Base-by-base conservation (phyloP, 64 coral and sea anemone genomes). In the Cladopsammia gracilis region DNA sequence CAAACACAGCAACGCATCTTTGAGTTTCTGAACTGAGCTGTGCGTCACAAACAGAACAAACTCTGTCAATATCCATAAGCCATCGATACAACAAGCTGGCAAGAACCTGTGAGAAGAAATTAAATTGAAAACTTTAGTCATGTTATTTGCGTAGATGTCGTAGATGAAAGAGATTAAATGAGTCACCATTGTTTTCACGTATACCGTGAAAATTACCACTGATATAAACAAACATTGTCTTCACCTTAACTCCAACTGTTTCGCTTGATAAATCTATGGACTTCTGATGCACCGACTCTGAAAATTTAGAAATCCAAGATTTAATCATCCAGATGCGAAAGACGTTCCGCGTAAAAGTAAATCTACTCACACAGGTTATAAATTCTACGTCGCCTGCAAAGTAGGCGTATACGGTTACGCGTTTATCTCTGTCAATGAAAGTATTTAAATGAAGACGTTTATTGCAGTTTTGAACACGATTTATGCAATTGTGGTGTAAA, bases 71-170 rank as follows among this genome's bases (percentile, higher is more conserved):
- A 54, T 86, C 82, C 7, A 77, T 88, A 11, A 95, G 71, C 72
- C 83, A 85, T 3, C 94, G 89, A 68, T 74, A 95, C 65, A 95
- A 59, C 73, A 95, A 80, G 60, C 88, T 86, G 57, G 89, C 89
- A 52, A 95, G 65, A 58, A 95, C 82, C 94, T 95, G 14, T 18
- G 50, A 47, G 59, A 10, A 82, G 0, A 51, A 56, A 78, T 23
- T 79, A 11, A 53, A 10, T 79, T 20, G 59, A 34, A 3, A 82
- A 60, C 4, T 5, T 8, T 8, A 77, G 46, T 10, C 7, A 13
- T 10, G 13, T 57, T 57, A 13, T 10, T 57, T 57, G 54, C 54
- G 34, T 34, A 34, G 34, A 34, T 34, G 34, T 0, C 54, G 34
- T 34, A 34, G 34, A 34, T 34, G 34, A 34, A 34, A 34, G 34